Evolutionary conservation across 2,888 invertebrate genomes (phyloP), one percentile per base, ranked within the genome.

Genomic region (Thera britannica): DNA sequence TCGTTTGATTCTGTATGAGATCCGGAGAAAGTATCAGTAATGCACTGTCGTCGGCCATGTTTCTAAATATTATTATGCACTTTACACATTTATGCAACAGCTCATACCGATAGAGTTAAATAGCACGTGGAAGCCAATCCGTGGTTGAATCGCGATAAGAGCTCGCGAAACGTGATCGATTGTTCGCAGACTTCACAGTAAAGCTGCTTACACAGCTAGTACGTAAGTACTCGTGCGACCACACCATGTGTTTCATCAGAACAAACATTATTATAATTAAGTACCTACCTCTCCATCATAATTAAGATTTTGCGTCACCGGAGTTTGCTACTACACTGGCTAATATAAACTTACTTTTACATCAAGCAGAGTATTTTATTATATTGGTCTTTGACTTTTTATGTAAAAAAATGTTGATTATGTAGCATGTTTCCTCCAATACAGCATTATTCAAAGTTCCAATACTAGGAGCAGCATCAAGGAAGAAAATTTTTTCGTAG

Each of bases 41-140:
- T 68, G 61, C 68, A 74, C 23, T 23, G 49, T 75, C 74, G 75
- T 72, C 64, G 70, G 68, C 72, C 75, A 72, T 75, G 76, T 81
- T 77, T 78, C 71, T 74, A 74, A 75, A 74, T 79, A 79, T 75
- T 79, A 80, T 81, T 71, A 73, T 76, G 69, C 73, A 73, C 74
- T 78, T 78, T 72, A 78, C 73, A 78, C 72, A 75, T 80, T 83
- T 83, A 83, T 84, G 82, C 81, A 86, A 85, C 78, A 76, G 62
- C 63, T 65, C 63, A 62, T 66, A 48, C 70, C 71, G 57, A 72
- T 75, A 75, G 77, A 70, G 79, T 78, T 75, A 72, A 75, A 70
- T 76, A 79, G 81, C 87, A 89, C 89, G 89, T 89, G 89, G 83
- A 84, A 82, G 78, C 75, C 62, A 70, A 72, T 74, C 75, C 77